These are phyloP conservation scores for Aelia acuminata DNA, from an alignment of 2,888 invertebrate species.

Conservation along the genomic window DNA sequence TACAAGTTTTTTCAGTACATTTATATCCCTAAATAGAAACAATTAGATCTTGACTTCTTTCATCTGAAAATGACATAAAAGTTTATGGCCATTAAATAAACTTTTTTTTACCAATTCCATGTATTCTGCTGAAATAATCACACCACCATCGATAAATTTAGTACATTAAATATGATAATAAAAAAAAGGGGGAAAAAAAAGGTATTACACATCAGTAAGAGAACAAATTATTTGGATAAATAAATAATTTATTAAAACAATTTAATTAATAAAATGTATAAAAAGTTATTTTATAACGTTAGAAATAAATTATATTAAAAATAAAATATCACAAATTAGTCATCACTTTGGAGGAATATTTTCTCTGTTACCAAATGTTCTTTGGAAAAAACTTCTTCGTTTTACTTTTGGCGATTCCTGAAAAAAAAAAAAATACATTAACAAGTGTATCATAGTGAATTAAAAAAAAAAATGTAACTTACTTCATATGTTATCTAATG, in stretches of 20 bases:
- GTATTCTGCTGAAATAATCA: no score
- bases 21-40: no score
- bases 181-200: not conserved
- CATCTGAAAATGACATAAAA: no score
- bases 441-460: not conserved
- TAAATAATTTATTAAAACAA: conserved; percentile 47
- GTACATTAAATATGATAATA: no score
- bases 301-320: conserved; percentile 44
- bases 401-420: conserved; percentile 55
- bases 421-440: not conserved
- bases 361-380: conserved; percentile 62
- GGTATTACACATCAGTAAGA: not conserved
- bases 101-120: no score
- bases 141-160: no score
- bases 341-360: conserved; percentile 61
- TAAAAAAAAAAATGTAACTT: no score
- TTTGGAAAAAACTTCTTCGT: conserved; percentile 60
- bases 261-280: conserved; percentile 45
- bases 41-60: no score
- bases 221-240: not conserved
- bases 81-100: no score
- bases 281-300: conserved; percentile 45
- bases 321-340: conserved; percentile 46
- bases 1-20: no score
- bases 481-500: not conserved